Evolutionary conservation across 2,888 invertebrate species (phyloP).

Genomic region (Neoascia interrupta): DNA sequence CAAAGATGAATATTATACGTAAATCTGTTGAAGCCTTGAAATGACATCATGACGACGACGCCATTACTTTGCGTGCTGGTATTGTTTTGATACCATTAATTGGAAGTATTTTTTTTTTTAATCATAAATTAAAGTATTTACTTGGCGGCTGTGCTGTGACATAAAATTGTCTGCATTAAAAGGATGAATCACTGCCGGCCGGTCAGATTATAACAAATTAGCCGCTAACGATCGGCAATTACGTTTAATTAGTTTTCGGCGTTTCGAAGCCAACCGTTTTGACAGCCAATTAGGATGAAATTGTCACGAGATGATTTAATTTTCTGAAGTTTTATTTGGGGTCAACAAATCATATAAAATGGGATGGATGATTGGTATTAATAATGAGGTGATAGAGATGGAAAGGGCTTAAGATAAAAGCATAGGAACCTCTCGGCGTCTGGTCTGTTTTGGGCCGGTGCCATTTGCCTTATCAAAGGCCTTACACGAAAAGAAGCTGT

Average conservation of each 20-base stretch:
- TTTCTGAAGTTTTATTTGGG: conserved; percentile 9
- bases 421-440: no score
- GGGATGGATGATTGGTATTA: no score
- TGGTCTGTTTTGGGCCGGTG: no score
- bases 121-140: conserved; percentile 38
- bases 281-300: conserved; percentile 49
- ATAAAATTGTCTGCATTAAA: background rate
- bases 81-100: conserved; percentile 33
- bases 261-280: conserved; percentile 27
- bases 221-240: conserved; percentile 55
- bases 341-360: background rate
- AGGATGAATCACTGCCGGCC: background rate
- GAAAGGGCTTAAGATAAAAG: no score
- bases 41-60: conserved; percentile 9
- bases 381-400: no score
- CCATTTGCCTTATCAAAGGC: no score
- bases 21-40: conserved; percentile 6
- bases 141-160: background rate
- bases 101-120: background rate
- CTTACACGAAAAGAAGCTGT: no score
- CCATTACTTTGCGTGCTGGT: conserved; percentile 41
- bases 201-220: conserved; percentile 46
- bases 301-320: conserved; percentile 36
- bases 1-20: conserved; percentile 33
- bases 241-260: conserved; percentile 49